Base-by-base conservation (phyloP, 2,797 vertebrate species). In the Todus mexicanus region DNA sequence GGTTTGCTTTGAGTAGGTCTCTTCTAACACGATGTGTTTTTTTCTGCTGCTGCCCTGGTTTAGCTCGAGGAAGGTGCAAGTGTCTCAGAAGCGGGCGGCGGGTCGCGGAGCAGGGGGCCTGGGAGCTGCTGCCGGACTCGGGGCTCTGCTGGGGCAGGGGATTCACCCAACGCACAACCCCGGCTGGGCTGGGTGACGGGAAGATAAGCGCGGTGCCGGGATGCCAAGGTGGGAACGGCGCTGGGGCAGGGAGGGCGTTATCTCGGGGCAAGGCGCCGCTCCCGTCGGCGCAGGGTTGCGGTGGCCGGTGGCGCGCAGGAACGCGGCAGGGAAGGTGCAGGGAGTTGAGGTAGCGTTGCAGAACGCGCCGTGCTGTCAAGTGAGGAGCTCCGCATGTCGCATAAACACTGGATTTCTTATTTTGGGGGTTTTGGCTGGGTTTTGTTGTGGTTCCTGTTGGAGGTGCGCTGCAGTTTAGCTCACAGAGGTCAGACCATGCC, bases 321-420 rank as follows among this genome's bases (percentile, higher is more conserved):
- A 93, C 87, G 91, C n/a, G 65, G 59, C 85, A 95, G 94, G 84
- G 91, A 93, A 94, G 68, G 20, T 84, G 66, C 74, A 88, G 59
- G 15, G 54, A 94, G 45, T 83, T 85, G 81, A 60, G 83, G 73
- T 17, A 85, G 15, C 29, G 33, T 69, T 87, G 64, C 15, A 37
- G 59, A 51, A 51, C n/a, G 29, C 76, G 33, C 68, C 2, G 0
- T 68, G 5, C 22, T 35, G 63, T 83, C 18, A 83, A 71, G 53
- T 11, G 29, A 35, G 43, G 50, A 63, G 25, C 14, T 84, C 60
- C 1, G 1, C 43, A 14, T 79, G 26, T 74, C 19, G 84, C 84
- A 61, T 29, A 73, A 92, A 40, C 7, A 26, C 12, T 16, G 9
- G 16, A 11, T 81, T 74, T 48, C 15, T 84, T 31, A 8, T 50